Conservation (phyloP, 2,797 vertebrate genomes). For the Aplochiton taeniatus region DNA sequence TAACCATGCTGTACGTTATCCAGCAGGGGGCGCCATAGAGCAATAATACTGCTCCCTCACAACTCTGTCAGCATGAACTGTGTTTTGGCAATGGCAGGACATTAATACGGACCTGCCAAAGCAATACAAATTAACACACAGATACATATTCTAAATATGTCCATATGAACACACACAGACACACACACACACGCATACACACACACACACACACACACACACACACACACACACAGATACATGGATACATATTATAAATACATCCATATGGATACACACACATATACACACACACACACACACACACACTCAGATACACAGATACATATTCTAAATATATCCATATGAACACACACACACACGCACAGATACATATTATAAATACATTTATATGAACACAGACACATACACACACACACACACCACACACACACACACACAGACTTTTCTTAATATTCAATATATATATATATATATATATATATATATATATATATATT, state of each 20-base stretch:
- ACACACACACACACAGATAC: slow-evolving; percentile 1
- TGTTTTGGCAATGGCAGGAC: neutral
- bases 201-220: neutral
- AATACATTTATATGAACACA: neutral
- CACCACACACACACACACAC: neutral
- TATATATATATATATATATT: no score
- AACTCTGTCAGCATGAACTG: no score
- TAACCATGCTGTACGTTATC: neutral
- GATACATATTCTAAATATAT: no score
- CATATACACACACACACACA: neutral
- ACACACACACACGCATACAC: neutral
- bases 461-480: no score
- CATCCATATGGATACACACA: no score
- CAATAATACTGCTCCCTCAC: neutral
- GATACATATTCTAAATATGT: no score
- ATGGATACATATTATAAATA: no score
- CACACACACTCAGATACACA: neutral
- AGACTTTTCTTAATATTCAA: neutral
- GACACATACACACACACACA: neutral
- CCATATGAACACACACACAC: neutral
- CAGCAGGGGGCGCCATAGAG: neutral
- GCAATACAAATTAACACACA: neutral
- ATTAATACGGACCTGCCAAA: neutral
- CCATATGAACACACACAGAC: neutral
- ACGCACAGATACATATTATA: neutral